A percentile compares a stretch with the other conserved stretches of the same genome.
phyloP scores from a whole-genome alignment of 2,113 vertebrate genomes.

The Chroicocephalus ridibundus region DNA sequence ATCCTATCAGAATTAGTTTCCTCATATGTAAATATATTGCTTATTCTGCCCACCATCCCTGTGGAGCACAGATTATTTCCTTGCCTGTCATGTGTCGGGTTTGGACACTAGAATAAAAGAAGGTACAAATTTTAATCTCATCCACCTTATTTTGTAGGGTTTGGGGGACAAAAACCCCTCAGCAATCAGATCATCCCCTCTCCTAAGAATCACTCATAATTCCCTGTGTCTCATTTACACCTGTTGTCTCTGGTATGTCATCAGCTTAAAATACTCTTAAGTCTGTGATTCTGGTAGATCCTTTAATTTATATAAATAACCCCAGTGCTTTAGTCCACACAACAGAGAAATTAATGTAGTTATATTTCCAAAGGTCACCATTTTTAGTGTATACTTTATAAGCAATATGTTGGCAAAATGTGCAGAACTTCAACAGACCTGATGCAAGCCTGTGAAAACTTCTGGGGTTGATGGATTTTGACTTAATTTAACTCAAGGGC shows the following conservation, averaged over 20 bases:
- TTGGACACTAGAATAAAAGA: not conserved
- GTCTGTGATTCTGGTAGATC: not conserved
- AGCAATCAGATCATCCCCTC: not conserved
- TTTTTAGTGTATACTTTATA: not conserved
- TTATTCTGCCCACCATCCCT: not conserved
- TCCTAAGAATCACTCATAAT: not conserved
- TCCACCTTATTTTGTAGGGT: not conserved
- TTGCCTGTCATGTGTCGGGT: not conserved
- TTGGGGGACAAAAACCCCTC: not conserved
- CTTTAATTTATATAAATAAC: not conserved
- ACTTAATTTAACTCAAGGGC: not conserved
- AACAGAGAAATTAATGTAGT: not conserved
- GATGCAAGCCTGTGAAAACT: not conserved
- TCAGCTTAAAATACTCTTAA: not conserved
- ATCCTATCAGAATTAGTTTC: not conserved
- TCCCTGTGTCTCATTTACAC: not conserved
- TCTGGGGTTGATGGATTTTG: not conserved
- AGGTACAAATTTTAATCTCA: not conserved
- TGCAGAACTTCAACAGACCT: not conserved
- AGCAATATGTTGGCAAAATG: not conserved
- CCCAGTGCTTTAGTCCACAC: not conserved
- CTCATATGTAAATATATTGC: not conserved
- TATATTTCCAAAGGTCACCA: not conserved
- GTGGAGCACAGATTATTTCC: not conserved
- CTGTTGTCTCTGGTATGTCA: not conserved